Evolutionary conservation across 2,113 vertebrate species (phyloP).

Genomic region (Larimichthys polyactis): DNA sequence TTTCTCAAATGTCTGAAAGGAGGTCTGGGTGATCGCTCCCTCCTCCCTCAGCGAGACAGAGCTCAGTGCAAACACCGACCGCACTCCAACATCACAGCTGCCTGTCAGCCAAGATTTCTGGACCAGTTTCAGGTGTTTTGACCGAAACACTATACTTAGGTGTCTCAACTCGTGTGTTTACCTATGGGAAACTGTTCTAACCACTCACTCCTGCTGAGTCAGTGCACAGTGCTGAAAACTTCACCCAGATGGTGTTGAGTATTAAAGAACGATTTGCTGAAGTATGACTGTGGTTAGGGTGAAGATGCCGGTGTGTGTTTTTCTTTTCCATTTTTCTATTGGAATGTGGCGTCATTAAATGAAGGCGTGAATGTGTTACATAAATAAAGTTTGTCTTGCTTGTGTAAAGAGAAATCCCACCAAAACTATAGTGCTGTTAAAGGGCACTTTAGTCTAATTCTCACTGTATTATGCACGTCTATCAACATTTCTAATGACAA

Average conservation of each 20-base stretch:
- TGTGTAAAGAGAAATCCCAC: neutral
- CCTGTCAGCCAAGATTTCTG: conserved; percentile 51
- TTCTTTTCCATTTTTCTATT: neutral
- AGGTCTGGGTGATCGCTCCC: neutral
- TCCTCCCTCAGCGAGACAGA: neutral
- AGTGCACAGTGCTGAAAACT: neutral
- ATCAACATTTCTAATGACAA: neutral
- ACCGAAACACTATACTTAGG: neutral
- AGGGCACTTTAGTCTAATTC: neutral
- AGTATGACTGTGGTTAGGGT: neutral
- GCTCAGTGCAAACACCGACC: conserved; percentile 31
- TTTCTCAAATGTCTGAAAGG: conserved; percentile 52
- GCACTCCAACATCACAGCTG: conserved; percentile 43
- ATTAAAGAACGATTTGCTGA: neutral
- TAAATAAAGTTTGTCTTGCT: neutral
- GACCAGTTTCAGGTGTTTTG: conserved; percentile 11
- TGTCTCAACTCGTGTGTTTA: neutral
- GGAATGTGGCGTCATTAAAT: neutral
- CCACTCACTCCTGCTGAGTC: neutral
- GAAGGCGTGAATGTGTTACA: neutral
- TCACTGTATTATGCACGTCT: neutral
- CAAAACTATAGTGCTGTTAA: neutral
- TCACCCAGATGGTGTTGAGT: neutral
- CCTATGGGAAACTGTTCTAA: neutral
- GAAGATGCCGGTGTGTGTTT: neutral